Evolutionary conservation across 1,140 invertebrate genomes (phyloP), one percentile per base, ranked within the genome.

Genomic region (Bombus balteatus): DNA sequence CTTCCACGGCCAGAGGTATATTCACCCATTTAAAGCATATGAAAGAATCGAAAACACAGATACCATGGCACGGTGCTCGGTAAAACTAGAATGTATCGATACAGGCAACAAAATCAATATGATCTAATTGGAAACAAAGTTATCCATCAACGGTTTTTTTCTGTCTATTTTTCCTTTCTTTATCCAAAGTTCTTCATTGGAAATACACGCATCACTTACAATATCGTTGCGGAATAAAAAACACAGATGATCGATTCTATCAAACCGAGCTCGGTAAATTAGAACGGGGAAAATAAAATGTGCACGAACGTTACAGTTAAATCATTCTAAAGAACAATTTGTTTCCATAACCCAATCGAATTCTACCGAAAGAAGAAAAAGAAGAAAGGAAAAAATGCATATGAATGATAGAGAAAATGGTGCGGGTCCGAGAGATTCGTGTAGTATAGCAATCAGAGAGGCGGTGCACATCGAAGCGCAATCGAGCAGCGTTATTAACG

Each of bases 401-500:
- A 9, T 34, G 18, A 25, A 9, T 4, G 12, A 37, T 18, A 39
- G 25, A 13, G 53, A 74, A 74, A 71, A 25, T 71, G 32, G 37
- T 18, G 34, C 34, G 9, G 68, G 22, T 25, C 32, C 28, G 37
- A 13, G 28, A 28, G 37, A n/a, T 65, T 59, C 9, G 28, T 25
- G 37, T 77, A 37, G 32, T 65, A 22, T 71, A 47, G 66, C 28
- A 57, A 43, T 65, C 70, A 68, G 32, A 78, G 57, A 32, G 57
- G 10, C 25, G 10, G 25, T 28, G 37, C 28, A 47, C 47, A 41
- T 65, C 32, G 22, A 18, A 66, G 41, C 59, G 81, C 81, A 47
- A 76, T 75, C 81, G 59, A 37, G 22, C 53, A 15, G 39, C n/a
- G 32, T 73, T 85, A 85, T 85, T 85, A 85, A 80, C 78, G 57